Conservation (phyloP, 2,113 vertebrate species). For the Scopus umbretta region DNA sequence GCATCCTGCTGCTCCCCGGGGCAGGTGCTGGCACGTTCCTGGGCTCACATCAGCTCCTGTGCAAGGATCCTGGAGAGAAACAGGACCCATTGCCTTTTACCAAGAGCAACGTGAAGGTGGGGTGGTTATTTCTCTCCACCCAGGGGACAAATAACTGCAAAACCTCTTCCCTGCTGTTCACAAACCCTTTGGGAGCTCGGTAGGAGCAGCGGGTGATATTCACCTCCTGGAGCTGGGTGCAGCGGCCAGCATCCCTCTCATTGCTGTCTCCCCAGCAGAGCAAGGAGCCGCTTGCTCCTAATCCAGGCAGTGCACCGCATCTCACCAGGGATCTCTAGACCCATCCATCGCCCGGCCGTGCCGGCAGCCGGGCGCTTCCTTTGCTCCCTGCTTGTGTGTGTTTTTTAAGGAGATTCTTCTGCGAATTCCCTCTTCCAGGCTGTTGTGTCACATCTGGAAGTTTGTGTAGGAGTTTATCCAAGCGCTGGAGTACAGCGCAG, state of each 20-base stretch:
- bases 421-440: conserved; percentile 73
- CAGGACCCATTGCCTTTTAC: neutral
- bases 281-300: neutral
- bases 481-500: conserved; percentile 79
- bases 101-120: neutral
- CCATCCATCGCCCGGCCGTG: neutral
- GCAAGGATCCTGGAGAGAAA: rapidly evolving
- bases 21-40: neutral
- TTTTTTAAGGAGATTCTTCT: conserved; percentile 64
- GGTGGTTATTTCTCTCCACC: neutral
- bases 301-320: neutral
- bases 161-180: neutral
- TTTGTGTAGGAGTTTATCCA: conserved; percentile 89
- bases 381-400: neutral
- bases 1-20: neutral
- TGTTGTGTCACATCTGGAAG: conserved; percentile 88
- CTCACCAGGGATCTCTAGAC: neutral
- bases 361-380: neutral
- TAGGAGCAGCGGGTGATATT: neutral
- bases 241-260: neutral
- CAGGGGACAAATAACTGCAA: neutral
- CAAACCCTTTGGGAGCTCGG: neutral
- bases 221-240: neutral
- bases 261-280: neutral
- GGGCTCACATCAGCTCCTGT: neutral